Base-by-base conservation (phyloP, 2,113 vertebrate genomes). In the Coreoperca whiteheadi region DNA sequence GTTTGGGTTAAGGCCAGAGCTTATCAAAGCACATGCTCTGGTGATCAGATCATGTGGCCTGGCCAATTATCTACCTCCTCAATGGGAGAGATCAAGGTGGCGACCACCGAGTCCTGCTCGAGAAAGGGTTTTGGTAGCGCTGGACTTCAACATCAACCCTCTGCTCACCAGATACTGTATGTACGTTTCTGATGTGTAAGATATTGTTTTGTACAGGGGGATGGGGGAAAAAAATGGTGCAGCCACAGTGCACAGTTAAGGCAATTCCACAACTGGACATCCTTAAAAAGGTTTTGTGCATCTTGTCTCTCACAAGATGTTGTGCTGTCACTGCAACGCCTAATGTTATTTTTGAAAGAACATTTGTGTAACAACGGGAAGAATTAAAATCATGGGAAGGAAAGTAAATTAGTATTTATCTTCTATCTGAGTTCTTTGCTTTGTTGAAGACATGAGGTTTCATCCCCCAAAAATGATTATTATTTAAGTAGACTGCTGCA, bases 1-100 rank as follows among this genome's bases (percentile, higher is more conserved):
- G 60, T 30, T 30, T 41, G 79, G 87, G 77, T 51, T 48, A 54
- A 65, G 65, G 56, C 75, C 83, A 59, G 85, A 81, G 76, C 77
- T 87, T 81, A 91, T 87, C 83, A 82, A 66, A 88, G 81, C 65
- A 37, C 84, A 79, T 0, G 43, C 86, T 74, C 79, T 28, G 72
- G 77, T 21, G 56, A 74, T 87, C 60, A 50, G 81, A 54, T 84
- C 87, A 48, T 39, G 67, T 56, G 65, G 59, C 53, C 37, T 21
- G 70, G 50, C 69, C 76, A 64, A 56, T 84, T 63, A 75, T 48
- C 70, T 66, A 6, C 32, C 63, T 34, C 70, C 57, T 72, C 57
- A 48, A 3, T 18, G 34, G 48, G 11, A 71, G 50, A 60, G 82
- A 75, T 86, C 81, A 84, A 60, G n/a, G 72, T 37, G 4, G 81